Evolutionary conservation across 2,113 vertebrate species (phyloP).

Genomic region (Nibea albiflora): DNA sequence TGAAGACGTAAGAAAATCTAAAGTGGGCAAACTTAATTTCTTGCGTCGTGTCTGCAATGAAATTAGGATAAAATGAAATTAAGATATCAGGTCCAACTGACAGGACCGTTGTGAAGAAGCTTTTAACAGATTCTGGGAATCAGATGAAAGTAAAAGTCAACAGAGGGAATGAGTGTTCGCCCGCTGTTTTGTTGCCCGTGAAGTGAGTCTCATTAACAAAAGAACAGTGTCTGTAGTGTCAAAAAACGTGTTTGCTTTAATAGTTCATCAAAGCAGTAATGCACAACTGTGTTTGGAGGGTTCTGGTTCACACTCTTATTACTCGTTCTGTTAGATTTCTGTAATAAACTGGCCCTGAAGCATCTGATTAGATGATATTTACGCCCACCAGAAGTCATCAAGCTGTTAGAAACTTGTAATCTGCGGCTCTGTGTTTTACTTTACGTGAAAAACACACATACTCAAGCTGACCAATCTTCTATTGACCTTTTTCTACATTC

Average conservation of each 20-base stretch:
- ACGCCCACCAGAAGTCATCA: background rate
- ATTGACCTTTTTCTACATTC: background rate
- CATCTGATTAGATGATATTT: slow-evolving; percentile 24
- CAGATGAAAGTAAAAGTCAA: slow-evolving; percentile 15
- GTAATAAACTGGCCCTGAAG: background rate
- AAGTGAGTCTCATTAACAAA: slow-evolving; percentile 16
- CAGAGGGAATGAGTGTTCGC: background rate
- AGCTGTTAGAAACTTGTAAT: background rate
- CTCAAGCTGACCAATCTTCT: background rate
- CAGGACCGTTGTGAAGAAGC: background rate
- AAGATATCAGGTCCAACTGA: background rate
- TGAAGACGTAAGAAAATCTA: too few relatives aligned
- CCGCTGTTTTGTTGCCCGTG: slow-evolving; percentile 7
- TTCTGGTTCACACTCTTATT: background rate
- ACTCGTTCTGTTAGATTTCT: slow-evolving; percentile 10
- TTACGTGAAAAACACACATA: slow-evolving; percentile 19
- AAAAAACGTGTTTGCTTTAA: slow-evolving; percentile 24
- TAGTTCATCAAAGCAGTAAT: slow-evolving; percentile 37
- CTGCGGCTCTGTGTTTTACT: background rate
- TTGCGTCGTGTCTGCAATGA: background rate
- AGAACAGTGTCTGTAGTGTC: background rate
- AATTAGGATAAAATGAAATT: background rate
- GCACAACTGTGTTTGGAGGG: background rate
- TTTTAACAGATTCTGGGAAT: background rate
- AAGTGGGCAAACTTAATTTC: background rate